Evolutionary conservation across 2,113 vertebrate species (phyloP).

Genomic region (Tor tambroides): DNA sequence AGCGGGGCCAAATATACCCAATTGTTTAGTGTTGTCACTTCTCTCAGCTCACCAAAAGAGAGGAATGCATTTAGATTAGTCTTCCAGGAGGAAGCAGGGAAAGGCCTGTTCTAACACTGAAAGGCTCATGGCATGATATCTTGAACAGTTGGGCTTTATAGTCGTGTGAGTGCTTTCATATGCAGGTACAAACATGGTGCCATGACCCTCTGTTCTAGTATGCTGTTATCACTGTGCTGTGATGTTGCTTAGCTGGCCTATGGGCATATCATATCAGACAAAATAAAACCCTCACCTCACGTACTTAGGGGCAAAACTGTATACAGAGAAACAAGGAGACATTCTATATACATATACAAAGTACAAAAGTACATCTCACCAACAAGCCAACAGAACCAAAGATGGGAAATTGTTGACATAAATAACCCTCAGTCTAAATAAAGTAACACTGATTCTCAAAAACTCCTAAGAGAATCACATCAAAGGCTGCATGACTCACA

Average conservation of each 20-base stretch:
- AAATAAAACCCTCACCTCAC: slow-evolving; percentile 45
- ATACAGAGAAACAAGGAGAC: slow-evolving; percentile 4
- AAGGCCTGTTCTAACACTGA: background rate
- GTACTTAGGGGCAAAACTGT: slow-evolving; percentile 1
- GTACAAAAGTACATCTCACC: slow-evolving; percentile 41
- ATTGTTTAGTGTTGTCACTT: slow-evolving; percentile 56
- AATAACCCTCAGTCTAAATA: slow-evolving; percentile 41
- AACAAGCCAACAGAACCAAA: background rate
- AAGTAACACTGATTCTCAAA: background rate
- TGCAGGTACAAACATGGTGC: slow-evolving; percentile 36
- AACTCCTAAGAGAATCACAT: background rate
- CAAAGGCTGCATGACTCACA: slow-evolving; percentile 31
- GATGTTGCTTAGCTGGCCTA: slow-evolving; percentile 17
- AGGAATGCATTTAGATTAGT: slow-evolving; percentile 35
- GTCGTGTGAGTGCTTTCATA: slow-evolving; percentile 6
- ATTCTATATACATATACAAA: slow-evolving; percentile 20
- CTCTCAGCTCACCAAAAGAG: slow-evolving; percentile 32
- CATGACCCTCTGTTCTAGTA: slow-evolving; percentile 29
- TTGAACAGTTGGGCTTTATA: slow-evolving; percentile 2
- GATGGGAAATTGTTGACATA: slow-evolving; percentile 31
- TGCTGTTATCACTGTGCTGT: slow-evolving; percentile 27
- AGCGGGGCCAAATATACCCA: slow-evolving; percentile 52
- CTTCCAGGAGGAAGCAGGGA: slow-evolving; percentile 28
- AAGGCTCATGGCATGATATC: slow-evolving; percentile 34
- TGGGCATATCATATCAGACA: slow-evolving; percentile 10